These are phyloP conservation scores for Calameuta pallipes DNA, from an alignment of 2,888 invertebrate genomes.

Conservation along the genomic window DNA sequence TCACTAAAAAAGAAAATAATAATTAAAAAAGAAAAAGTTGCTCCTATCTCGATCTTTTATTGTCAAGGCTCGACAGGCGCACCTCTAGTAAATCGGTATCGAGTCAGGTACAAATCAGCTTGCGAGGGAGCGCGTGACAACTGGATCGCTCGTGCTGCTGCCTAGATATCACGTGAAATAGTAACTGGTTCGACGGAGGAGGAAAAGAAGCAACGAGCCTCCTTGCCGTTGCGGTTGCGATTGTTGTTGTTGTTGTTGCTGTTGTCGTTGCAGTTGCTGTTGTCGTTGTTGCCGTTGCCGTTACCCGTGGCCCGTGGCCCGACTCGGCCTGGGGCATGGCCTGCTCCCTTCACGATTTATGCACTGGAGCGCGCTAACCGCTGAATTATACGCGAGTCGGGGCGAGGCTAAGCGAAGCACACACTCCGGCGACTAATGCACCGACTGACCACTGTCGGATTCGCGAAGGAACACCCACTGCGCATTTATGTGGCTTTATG, in stretches of 20 bases:
- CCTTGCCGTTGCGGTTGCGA: too few relatives aligned
- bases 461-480: slow-evolving; percentile 16
- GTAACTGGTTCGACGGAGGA: slow-evolving; percentile 2
- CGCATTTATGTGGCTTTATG: too few relatives aligned
- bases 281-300: background rate
- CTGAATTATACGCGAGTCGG: slow-evolving; percentile 14
- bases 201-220: slow-evolving; percentile 22
- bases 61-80: too few relatives aligned
- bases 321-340: too few relatives aligned
- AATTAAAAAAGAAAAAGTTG: too few relatives aligned
- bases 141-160: too few relatives aligned
- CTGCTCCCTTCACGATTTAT: slow-evolving; percentile 1
- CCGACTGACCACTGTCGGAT: slow-evolving; percentile 36
- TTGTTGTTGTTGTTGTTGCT: background rate
- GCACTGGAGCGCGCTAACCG: slow-evolving; percentile 10
- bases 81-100: too few relatives aligned
- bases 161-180: background rate
- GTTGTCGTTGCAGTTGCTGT: background rate
- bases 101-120: too few relatives aligned
- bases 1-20: too few relatives aligned
- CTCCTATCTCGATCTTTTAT: too few relatives aligned
- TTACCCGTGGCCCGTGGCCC: slow-evolving; percentile 8
- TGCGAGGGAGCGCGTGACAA: too few relatives aligned
- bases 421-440: slow-evolving; percentile 32
- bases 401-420: slow-evolving; percentile 2